phyloP scores from a whole-genome alignment of 2,113 vertebrate species.

The Ornithorhynchus anatinus region DNA sequence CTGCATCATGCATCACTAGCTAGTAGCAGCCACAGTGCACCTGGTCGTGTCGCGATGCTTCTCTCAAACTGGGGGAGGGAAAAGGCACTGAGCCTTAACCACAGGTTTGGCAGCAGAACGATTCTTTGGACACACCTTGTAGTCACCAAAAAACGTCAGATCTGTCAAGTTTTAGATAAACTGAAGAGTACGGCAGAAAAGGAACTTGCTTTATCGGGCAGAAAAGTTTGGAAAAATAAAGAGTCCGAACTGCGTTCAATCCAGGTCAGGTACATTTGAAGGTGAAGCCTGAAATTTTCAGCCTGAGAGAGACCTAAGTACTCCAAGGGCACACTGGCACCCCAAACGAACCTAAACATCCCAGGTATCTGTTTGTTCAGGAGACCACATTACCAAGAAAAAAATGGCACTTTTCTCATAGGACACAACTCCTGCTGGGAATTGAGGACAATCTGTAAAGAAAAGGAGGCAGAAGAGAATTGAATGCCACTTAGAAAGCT shows the following conservation, averaged over 20 bases:
- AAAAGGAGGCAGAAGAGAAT: neutral
- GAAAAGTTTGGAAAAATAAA: conserved; percentile 6
- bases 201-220: conserved; percentile 39
- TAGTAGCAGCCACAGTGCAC: neutral
- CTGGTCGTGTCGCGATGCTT: conserved; percentile 12
- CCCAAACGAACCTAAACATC: neutral
- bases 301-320: neutral
- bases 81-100: neutral
- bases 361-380: neutral
- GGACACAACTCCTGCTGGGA: neutral
- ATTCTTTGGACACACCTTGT: conserved; percentile 21
- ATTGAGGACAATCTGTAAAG: neutral
- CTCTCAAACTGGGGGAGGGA: neutral
- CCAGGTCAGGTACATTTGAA: neutral
- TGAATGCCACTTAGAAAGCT: neutral
- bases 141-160: conserved; percentile 37
- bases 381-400: neutral
- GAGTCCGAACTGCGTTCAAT: neutral
- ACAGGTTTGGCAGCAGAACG: conserved; percentile 31
- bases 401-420: neutral
- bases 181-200: conserved; percentile 45
- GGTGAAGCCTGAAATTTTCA: neutral
- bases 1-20: neutral
- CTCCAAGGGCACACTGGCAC: neutral
- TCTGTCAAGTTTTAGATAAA: conserved; percentile 15